These are phyloP conservation scores for Leptestheria dahalacensis DNA, from an alignment of 1,140 invertebrate species.

Conservation along the genomic window DNA sequence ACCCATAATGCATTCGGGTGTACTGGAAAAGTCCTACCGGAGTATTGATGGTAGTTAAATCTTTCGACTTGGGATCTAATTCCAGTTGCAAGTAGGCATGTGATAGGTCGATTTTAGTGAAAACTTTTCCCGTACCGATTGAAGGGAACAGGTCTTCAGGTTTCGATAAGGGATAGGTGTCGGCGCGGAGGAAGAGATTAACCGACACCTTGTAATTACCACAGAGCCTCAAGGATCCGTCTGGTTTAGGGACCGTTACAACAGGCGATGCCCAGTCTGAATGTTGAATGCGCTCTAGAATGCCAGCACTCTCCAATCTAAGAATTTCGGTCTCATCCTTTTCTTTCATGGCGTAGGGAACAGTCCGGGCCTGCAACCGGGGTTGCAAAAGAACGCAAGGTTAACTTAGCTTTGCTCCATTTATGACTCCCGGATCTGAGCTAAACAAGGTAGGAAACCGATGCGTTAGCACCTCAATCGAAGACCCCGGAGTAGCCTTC, in stretches of 20 bases:
- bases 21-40: not conserved
- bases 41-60: slow-evolving; percentile 24
- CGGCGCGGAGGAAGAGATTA: slow-evolving; percentile 24
- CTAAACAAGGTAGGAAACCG: not conserved
- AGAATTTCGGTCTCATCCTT: not conserved
- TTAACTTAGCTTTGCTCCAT: not conserved
- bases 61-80: too few species aligned
- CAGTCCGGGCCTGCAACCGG: slow-evolving; percentile 23
- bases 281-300: slow-evolving; percentile 25
- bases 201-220: slow-evolving; percentile 29
- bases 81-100: slow-evolving; percentile 25
- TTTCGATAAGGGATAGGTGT: slow-evolving; percentile 25
- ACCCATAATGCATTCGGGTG: slow-evolving; percentile 7
- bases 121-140: slow-evolving; percentile 22
- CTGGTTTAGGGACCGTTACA: slow-evolving; percentile 31
- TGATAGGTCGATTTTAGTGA: slow-evolving; percentile 24
- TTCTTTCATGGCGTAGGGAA: slow-evolving; percentile 27
- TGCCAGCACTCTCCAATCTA: slow-evolving; percentile 21
- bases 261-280: slow-evolving; percentile 34
- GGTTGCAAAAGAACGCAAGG: not conserved
- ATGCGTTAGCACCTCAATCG: not conserved
- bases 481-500: not conserved
- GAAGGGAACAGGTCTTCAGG: slow-evolving; percentile 26
- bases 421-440: not conserved
- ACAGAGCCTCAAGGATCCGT: slow-evolving; percentile 32